A percentile compares a stretch with the other conserved stretches of the same genome.
phyloP scores from a whole-genome alignment of 2,797 vertebrate genomes.

The Lindbergichthys nudifrons region DNA sequence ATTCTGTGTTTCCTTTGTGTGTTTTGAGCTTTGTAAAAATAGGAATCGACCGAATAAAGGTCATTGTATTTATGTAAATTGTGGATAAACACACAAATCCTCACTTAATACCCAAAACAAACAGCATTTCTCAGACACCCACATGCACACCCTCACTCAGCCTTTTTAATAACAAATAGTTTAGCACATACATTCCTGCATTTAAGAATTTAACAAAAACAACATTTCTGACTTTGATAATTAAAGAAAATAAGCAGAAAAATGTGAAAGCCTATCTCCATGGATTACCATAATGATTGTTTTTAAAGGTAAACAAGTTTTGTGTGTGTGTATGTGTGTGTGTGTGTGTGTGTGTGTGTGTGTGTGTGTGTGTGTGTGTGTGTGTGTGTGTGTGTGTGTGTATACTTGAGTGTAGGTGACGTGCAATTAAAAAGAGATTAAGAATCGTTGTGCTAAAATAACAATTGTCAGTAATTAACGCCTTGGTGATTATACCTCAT shows the following conservation, averaged over 20 bases:
- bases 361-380: not conserved
- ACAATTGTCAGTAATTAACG: constrained; percentile 26
- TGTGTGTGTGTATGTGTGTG: not conserved
- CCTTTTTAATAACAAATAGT: not conserved
- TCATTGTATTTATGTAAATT: not conserved
- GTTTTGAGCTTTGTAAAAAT: not conserved
- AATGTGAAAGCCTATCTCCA: not conserved
- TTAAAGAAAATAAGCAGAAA: not conserved
- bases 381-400: not conserved
- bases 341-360: not conserved
- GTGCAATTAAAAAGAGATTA: constrained; percentile 38
- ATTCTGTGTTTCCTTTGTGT: not conserved
- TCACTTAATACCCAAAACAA: not conserved
- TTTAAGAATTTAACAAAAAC: not conserved
- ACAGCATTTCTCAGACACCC: not conserved
- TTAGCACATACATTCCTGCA: not conserved
- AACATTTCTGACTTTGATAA: not conserved
- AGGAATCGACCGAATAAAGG: not conserved
- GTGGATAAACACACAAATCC: not conserved
- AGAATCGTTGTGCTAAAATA: constrained; percentile 16
- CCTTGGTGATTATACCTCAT: constrained; percentile 29
- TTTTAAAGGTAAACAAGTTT: not conserved
- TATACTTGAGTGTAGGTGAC: not conserved
- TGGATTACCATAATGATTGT: not conserved
- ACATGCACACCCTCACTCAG: not conserved